Conservation (phyloP, 2,888 invertebrate genomes). For the Cantharis rustica region DNA sequence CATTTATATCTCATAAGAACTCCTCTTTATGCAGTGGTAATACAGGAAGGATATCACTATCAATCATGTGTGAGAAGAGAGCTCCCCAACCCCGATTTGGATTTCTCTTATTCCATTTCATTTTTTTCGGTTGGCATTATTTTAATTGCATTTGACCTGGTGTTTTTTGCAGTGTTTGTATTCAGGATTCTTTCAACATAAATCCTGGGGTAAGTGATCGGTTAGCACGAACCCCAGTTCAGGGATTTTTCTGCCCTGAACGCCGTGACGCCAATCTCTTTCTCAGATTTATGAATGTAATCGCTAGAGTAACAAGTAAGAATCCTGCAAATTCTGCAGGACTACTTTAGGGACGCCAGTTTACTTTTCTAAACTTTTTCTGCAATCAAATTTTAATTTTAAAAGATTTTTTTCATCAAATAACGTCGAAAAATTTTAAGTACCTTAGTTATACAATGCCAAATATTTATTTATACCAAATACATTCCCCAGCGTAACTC, state of each 20-base stretch:
- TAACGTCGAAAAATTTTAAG: conserved; percentile 3
- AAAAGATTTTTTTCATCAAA: background rate
- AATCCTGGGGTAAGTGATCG: conserved; percentile 57
- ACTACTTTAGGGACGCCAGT: conserved; percentile 18
- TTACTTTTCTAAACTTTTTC: conserved; percentile 17
- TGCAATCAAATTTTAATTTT: conserved; percentile 7
- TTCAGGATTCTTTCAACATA: conserved; percentile 55
- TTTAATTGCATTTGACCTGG: conserved; percentile 35
- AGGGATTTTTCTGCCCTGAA: conserved; percentile 55
- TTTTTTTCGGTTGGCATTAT: conserved; percentile 9
- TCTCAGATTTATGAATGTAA: conserved; percentile 57
- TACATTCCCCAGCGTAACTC: conserved; percentile 20
- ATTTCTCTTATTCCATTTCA: background rate
- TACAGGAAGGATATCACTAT: conserved; percentile 45
- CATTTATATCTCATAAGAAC: conserved; percentile 53
- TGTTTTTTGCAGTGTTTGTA: conserved; percentile 48
- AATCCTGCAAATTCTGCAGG: conserved; percentile 34
- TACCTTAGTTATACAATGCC: conserved; percentile 8
- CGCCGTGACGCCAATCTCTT: conserved; percentile 51
- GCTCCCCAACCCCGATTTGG: background rate
- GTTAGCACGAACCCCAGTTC: conserved; percentile 55
- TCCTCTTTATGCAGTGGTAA: conserved; percentile 32
- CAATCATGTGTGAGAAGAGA: conserved; percentile 38
- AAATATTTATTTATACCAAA: conserved; percentile 15
- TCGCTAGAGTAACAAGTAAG: conserved; percentile 54